These are phyloP conservation scores for Andrena bicolor DNA, from an alignment of 2,888 invertebrate genomes.

Conservation along the genomic window DNA sequence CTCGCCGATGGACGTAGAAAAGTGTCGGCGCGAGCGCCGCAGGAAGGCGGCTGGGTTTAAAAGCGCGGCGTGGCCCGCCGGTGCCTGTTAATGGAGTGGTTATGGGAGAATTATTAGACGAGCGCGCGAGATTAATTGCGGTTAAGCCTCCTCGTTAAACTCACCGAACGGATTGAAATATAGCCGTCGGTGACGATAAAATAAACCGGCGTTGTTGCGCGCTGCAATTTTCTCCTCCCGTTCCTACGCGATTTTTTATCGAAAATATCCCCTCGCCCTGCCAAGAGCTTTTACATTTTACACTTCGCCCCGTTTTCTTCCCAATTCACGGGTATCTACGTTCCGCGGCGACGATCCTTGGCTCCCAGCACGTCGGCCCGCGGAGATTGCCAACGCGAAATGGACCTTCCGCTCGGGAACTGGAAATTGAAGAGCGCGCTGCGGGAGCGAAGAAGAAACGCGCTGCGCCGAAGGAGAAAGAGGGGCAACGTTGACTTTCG, in stretches of 20 bases:
- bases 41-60: conserved; percentile 39
- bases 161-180: conserved; percentile 69
- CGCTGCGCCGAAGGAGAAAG: conserved; percentile 17
- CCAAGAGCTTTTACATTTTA: no score
- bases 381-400: no score
- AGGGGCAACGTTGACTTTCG: conserved; percentile 46
- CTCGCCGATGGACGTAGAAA: conserved; percentile 35
- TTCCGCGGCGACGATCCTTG: no score
- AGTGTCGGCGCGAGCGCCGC: conserved; percentile 26
- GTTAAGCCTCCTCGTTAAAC: conserved; percentile 72
- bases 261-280: neutral
- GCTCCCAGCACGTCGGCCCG: no score
- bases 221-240: conserved; percentile 59
- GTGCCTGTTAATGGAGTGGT: conserved; percentile 71
- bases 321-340: no score
- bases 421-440: conserved; percentile 12
- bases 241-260: conserved; percentile 15
- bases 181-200: conserved; percentile 70
- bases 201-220: conserved; percentile 61
- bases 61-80: conserved; percentile 53
- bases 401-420: neutral
- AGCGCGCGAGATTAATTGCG: conserved; percentile 72
- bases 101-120: conserved; percentile 74
- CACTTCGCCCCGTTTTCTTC: no score
- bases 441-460: no score